These are phyloP conservation scores for Rousettus leschenaultii DNA, from an alignment of 2,113 vertebrate species.

Conservation along the genomic window DNA sequence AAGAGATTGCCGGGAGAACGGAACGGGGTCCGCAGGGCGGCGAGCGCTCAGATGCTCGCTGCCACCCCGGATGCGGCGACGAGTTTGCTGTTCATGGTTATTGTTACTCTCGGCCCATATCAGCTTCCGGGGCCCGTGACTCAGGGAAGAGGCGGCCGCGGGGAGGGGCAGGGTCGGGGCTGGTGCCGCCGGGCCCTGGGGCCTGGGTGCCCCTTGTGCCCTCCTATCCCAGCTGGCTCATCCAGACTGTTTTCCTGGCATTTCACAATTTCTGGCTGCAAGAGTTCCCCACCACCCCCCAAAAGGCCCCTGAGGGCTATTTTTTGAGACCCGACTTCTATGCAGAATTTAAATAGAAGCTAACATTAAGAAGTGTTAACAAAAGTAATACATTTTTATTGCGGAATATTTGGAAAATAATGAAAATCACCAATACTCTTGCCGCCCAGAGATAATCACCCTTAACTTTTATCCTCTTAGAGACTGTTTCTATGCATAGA, in stretches of 20 bases:
- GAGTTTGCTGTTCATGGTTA: background rate
- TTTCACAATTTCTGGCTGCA: background rate
- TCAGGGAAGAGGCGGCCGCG: conserved; percentile 24
- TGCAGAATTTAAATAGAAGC: conserved; percentile 63
- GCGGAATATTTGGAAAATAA: conserved; percentile 51
- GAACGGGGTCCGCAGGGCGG: conserved; percentile 22
- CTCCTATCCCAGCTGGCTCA: rapidly evolving
- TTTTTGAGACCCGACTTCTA: background rate
- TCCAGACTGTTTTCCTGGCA: rapidly evolving
- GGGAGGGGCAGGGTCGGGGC: background rate
- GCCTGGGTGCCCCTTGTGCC: background rate
- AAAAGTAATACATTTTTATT: conserved; percentile 62
- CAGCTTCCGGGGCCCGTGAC: background rate
- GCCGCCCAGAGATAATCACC: conserved; percentile 52
- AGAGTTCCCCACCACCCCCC: background rate
- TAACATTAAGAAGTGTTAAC: conserved; percentile 60
- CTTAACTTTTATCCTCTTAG: conserved; percentile 63
- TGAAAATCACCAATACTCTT: conserved; percentile 47
- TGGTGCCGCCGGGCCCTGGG: background rate
- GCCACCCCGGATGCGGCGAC: background rate
- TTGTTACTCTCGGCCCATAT: background rate
- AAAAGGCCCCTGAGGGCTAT: background rate
- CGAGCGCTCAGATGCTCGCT: background rate
- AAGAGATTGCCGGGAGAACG: background rate
- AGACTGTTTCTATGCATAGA: conserved; percentile 55